Base-by-base conservation (phyloP, 1,140 invertebrate genomes). In the Procambarus virginalis region DNA sequence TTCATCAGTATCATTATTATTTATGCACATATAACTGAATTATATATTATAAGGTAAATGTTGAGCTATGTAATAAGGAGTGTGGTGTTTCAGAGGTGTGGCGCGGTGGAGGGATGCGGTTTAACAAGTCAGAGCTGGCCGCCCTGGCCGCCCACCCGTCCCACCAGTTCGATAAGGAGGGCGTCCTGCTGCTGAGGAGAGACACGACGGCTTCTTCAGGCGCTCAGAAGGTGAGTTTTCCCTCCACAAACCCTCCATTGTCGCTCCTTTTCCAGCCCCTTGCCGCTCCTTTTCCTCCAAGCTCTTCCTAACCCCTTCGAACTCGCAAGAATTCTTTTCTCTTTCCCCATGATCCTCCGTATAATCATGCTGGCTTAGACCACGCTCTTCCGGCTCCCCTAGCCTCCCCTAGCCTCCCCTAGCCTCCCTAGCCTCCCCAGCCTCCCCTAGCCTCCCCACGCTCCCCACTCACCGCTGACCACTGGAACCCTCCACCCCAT, bases 81-180 rank as follows among this genome's bases (percentile, higher is more conserved):
- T 64, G 60, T 64, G 60, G 45, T 78, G 46, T 58, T 58, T n/a
- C 87, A 89, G 87, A 89, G 87, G 87, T 89, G 64, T 89, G 87
- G 87, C 80, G 91, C 20, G 91, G 91, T 60, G 87, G 86, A 55
- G 92, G 76, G 68, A 98, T 99, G 97, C 95, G 97, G 93, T 98
- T 97, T 93, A 99, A 99, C 94, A 97, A 97, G 93, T 96, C 97
- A 94, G 98, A 98, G 94, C 94, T 99, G 92, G 95, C 96, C 91
- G 96, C 96, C 83, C 94, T 99, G 93, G 97, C 97, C 77, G 96
- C 96, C 9, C 97, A 98, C 94, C 96, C 97, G 48, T 96, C 96
- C 17, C 96, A 97, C 92, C 97, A 97, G 94, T 98, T 98, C 94
- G 97, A 98, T 93, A 97, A 97, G 93, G 98, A 99, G 95, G 98